Base-by-base conservation (phyloP, 2,888 invertebrate genomes). In the Eristalis tenax region DNA sequence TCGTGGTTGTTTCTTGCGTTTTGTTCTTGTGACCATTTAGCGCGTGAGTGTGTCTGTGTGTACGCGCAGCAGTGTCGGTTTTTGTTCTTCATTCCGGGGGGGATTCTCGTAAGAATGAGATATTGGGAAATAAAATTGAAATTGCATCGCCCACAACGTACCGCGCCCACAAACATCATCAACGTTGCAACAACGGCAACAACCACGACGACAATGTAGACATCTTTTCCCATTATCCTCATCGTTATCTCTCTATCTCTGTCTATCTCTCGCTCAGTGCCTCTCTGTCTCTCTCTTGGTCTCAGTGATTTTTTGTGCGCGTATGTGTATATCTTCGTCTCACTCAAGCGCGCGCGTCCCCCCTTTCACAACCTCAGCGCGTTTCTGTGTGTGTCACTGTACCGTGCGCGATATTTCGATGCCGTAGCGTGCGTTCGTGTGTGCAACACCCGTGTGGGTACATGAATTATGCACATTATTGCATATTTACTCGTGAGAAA, bases 181-280 rank as follows among this genome's bases (percentile, higher is more conserved):
- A 59, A 74, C 61, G 35, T 59, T 23, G 38, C 66, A 61, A 38
- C 73, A 43, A 70, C 61, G 73, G 70, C 57, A 82, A 59, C 59
- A 73, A 76, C 86, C 73, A 77, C 77, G 74, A 75, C 78, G 74
- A 82, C 74, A 83, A 79, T 78, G 86, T 86, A 86, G 86, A 86
- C 83, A 86, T 75, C 77, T 50, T 82, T 76, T 38, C 68, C 38
- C 38, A 38, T 61, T 59, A 64, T 23, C 18, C 65, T 57, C 40
- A 43, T 28, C 71, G 50, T 50, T 50, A 50, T 50, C n/a, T 50
- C 50, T 50, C 18, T 50, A 18, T 50, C n/a, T 50, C 50, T 50
- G 50, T 50, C 50, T 50, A 18, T 18, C 50, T 18, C 1, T 26
- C 26, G 3, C 26, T 26, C 26, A 2, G 26, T 26, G 26, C 3